These are phyloP conservation scores for Myotis pilosus DNA, from an alignment of 2,797 vertebrate genomes.

Conservation along the genomic window DNA sequence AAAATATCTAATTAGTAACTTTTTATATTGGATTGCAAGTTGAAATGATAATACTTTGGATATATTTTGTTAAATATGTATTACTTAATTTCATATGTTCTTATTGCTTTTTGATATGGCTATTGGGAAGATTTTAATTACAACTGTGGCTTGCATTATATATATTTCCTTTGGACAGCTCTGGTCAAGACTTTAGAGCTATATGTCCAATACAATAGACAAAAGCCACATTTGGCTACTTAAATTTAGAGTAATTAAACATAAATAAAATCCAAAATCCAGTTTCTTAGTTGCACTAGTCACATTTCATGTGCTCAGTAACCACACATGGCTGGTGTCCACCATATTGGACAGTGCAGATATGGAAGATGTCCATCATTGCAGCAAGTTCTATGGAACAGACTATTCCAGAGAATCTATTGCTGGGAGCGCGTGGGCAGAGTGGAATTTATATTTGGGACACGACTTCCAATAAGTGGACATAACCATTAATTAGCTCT, in stretches of 20 bases:
- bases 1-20: background rate
- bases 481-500: background rate
- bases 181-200: background rate
- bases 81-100: conserved; percentile 15
- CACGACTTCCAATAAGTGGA: background rate
- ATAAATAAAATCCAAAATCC: conserved; percentile 9
- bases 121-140: background rate
- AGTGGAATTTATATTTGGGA: background rate
- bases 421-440: background rate
- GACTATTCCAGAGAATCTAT: background rate
- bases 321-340: background rate
- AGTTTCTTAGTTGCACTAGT: background rate
- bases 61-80: background rate
- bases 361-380: background rate
- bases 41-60: conserved; percentile 10
- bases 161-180: background rate
- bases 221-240: background rate
- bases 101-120: background rate
- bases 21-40: background rate
- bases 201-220: background rate
- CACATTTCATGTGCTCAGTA: background rate
- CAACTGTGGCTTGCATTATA: background rate
- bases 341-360: background rate
- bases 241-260: conserved; percentile 45
- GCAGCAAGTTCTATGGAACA: background rate